Base-by-base conservation (phyloP, 2,113 vertebrate genomes). In the Trogon surrucura region DNA sequence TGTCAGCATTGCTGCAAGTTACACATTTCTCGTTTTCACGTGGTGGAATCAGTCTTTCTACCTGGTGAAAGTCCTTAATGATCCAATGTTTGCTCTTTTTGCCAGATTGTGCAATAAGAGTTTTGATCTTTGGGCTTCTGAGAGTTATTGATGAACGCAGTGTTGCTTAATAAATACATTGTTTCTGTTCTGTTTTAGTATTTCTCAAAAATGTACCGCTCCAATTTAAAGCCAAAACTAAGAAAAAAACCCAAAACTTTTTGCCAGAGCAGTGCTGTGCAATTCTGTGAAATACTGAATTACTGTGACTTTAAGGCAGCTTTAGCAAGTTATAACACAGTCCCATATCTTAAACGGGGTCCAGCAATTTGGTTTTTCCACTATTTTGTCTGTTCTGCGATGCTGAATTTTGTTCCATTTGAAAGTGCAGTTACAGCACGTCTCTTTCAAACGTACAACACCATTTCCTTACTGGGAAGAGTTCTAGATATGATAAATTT, bases 261-360 rank as follows among this genome's bases (percentile, higher is more conserved):
- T 48, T 71, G 5, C 30, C 14, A 16, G 48, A 34, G 20, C 0
- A 4, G 13, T 32, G 38, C 38, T 54, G 19, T 51, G 32, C 41
- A 25, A 1, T 47, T 81, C 17, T 21, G 23, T n/a, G 66, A 36
- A 34, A 47, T n/a, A 5, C 1, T 10, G 5, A 27, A 5, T 32
- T 54, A 15, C 3, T 29, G 3, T 45, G 25, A 10, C 22, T 47
- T 81, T 23, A 12, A 50, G 9, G 44, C 11, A 38, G 4, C 8
- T 82, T 73, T 16, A 73, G 18, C 41, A 69, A 32, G 6, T n/a
- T 53, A 4, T 20, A 2, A n/a, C 38, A 9, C 19, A 65, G 7
- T 26, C 13, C n/a, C 6, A 3, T 0, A 30, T 45, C 50, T 58
- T 47, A 67, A 57, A 30, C 0, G 0, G 1, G 4, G 16, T 48